Evolutionary conservation across 2,888 invertebrate genomes (phyloP), one percentile per base, ranked within the genome.

Genomic region (Drosophila cracens): DNA sequence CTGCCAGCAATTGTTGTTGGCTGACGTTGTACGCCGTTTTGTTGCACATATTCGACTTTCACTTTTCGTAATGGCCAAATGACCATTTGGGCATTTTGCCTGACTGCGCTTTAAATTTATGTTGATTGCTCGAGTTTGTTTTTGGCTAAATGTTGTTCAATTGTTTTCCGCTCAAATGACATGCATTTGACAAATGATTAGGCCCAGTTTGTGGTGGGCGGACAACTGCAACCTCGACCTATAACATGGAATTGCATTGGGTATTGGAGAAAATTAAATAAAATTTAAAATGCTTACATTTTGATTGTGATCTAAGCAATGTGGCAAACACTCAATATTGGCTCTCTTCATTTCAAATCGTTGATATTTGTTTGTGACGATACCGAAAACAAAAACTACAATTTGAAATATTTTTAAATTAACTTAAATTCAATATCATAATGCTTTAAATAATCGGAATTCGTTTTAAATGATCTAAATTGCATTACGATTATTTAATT

Each of bases 171-270:
- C 68, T 72, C 56, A 76, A 87, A 79, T 87, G 85, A 87, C 90
- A 89, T 84, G 83, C 82, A 82, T 81, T 89, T 87, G 87, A 87
- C 87, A 87, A 87, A 87, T 87, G 90, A 87, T 84, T 81, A 75
- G 76, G 48, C 72, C 62, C 21, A 61, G 57, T 64, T 71, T 76
- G 64, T 43, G 68, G 68, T 57, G 60, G 64, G 54, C 36, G 33
- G 21, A 21, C 52, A 63, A 40, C 27, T 46, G 34, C 81, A 66
- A 80, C 76, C 46, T 46, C 46, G 46, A 46, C 46, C 46, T 25
- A 46, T 46, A 25, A 8, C 25, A 27, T 16, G 25, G 16, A 16
- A 46, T 8, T n/a, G 10, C 40, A n/a, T 4, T 40, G n/a, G 16
- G 2, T 8, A 8, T 46, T 46, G 25, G 25, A 25, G 46, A 46